Percentiles rank a stretch among this genome's conserved stretches.
These are phyloP conservation scores for Diplosoma virens DNA, from an alignment of 23 tunicate genomes.

Conservation along the genomic window DNA sequence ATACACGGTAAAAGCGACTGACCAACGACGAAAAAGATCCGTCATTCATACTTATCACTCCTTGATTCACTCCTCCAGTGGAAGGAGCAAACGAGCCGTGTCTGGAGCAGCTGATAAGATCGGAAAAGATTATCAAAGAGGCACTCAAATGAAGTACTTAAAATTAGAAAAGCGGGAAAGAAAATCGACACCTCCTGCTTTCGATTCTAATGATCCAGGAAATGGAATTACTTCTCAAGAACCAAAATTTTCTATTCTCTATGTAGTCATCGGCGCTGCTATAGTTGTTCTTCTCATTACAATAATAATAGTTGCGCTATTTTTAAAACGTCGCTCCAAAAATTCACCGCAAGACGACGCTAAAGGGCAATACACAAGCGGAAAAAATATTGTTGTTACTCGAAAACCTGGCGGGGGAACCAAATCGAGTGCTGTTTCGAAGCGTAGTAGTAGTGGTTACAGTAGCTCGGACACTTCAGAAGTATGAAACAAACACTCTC, in stretches of 20 bases:
- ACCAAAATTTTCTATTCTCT: constrained; percentile 34
- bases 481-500: constrained; percentile 62
- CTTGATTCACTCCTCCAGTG: constrained; percentile 14
- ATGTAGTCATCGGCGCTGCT: constrained; percentile 27
- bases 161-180: not conserved
- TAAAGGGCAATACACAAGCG: constrained; percentile 57
- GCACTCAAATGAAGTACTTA: constrained; percentile 82
- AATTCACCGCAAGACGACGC: constrained; percentile 8
- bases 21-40: constrained; percentile 49
- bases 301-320: constrained; percentile 45
- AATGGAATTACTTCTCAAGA: not conserved
- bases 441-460: constrained; percentile 59
- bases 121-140: constrained; percentile 54
- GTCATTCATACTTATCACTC: constrained; percentile 41
- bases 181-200: not conserved
- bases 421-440: constrained; percentile 17
- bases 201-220: not conserved
- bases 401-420: constrained; percentile 34
- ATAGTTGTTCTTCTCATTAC: constrained; percentile 26
- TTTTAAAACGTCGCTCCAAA: constrained; percentile 21
- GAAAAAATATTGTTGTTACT: constrained; percentile 44
- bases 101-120: constrained; percentile 57
- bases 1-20: constrained; percentile 69
- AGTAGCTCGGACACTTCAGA: constrained; percentile 81
- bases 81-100: not conserved